phyloP scores from a whole-genome alignment of 2,797 vertebrate genomes.

The Antrozous pallidus region DNA sequence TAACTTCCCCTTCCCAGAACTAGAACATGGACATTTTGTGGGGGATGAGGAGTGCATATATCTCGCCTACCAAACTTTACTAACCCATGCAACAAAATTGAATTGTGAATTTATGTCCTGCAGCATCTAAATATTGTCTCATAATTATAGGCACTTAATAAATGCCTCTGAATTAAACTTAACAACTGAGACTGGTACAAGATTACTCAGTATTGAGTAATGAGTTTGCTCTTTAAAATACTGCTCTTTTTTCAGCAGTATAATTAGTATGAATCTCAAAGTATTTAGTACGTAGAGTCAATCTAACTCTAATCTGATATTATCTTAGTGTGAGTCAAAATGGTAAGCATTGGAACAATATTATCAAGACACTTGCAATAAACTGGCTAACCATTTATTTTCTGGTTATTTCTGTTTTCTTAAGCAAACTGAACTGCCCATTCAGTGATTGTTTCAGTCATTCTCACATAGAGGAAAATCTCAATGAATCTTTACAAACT shows the following conservation, averaged over 20 bases:
- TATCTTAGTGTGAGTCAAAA: neutral
- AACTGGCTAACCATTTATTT: neutral
- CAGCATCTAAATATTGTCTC: neutral
- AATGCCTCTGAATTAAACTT: neutral
- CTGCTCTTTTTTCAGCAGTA: neutral
- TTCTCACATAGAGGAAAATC: neutral
- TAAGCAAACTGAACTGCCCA: neutral
- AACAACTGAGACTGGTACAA: neutral
- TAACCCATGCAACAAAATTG: neutral
- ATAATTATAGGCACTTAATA: neutral
- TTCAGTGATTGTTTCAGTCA: neutral
- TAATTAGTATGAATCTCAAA: neutral
- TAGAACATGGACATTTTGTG: neutral
- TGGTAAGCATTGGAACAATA: neutral
- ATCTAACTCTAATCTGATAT: neutral
- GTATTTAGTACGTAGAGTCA: neutral
- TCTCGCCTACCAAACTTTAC: neutral
- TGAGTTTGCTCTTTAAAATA: slow-evolving; percentile 2
- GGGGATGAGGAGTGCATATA: neutral
- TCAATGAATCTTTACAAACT: neutral
- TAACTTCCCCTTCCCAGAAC: neutral
- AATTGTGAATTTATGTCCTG: neutral
- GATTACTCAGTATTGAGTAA: neutral
- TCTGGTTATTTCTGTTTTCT: neutral
- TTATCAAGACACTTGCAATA: neutral